Conservation (phyloP, 2,888 invertebrate genomes). For the Pristionchus maxplancki region DNA sequence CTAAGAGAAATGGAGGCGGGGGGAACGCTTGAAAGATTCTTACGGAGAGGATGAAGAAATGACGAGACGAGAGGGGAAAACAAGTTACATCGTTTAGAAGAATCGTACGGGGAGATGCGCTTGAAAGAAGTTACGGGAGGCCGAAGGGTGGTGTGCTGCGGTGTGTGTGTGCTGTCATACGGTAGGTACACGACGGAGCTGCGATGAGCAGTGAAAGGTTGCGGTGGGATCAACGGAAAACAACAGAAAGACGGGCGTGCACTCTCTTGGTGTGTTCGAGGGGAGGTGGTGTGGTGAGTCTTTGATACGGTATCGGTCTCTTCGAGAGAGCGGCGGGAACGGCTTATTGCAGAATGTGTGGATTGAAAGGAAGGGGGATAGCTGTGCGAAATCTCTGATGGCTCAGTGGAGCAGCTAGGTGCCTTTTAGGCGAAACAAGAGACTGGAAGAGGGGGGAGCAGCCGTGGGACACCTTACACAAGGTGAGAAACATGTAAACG, state of each 20-base stretch:
- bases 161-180: constrained; percentile 42
- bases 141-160: neutral
- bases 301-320: constrained; percentile 20
- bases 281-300: neutral
- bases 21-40: constrained; percentile 25
- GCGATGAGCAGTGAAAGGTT: constrained; percentile 18
- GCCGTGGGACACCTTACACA: neutral
- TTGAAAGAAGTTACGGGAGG: neutral
- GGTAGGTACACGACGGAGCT: constrained; percentile 34
- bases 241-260: constrained; percentile 37
- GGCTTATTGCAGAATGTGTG: constrained; percentile 34
- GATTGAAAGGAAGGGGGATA: constrained; percentile 30
- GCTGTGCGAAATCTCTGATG: constrained; percentile 18
- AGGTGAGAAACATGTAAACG: constrained; percentile 22
- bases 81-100: constrained; percentile 28
- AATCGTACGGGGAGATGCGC: neutral
- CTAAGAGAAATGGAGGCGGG: constrained; percentile 34
- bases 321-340: constrained; percentile 11
- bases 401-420: neutral
- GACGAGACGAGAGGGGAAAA: neutral
- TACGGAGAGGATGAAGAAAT: neutral
- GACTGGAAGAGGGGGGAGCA: neutral
- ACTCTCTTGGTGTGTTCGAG: constrained; percentile 31
- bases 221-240: neutral
- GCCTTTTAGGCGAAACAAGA: constrained; percentile 40